Conservation (phyloP, 2,888 invertebrate species). For the Apomyelois bistriatella region DNA sequence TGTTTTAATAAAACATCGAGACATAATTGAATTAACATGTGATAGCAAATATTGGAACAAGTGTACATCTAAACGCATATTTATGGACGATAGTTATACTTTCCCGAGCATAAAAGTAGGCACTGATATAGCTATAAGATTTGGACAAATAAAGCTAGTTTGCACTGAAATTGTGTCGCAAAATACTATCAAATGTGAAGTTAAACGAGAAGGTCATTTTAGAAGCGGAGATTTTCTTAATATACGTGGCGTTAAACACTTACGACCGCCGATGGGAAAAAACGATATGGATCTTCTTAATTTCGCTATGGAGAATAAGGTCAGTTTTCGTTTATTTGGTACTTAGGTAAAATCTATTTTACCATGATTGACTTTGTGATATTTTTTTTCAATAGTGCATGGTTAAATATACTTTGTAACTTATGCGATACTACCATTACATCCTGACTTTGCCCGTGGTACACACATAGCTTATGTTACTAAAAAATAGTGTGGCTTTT, state of each 20-base stretch:
- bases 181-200: slow-evolving; percentile 37
- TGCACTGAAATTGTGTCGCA: slow-evolving; percentile 33
- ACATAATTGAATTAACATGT: slow-evolving; percentile 34
- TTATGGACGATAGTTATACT: slow-evolving; percentile 42
- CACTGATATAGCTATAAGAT: slow-evolving; percentile 39
- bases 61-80: slow-evolving; percentile 40
- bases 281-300: slow-evolving; percentile 41
- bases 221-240: slow-evolving; percentile 33
- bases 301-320: slow-evolving; percentile 45
- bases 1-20: slow-evolving; percentile 23
- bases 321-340: slow-evolving; percentile 20
- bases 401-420: too few species aligned
- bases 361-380: too few species aligned
- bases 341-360: too few species aligned
- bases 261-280: slow-evolving; percentile 35
- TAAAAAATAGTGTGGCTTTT: too few species aligned
- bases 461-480: too few species aligned
- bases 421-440: too few species aligned
- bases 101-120: slow-evolving; percentile 31
- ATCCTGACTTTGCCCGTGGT: too few species aligned
- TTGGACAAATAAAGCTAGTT: slow-evolving; percentile 36
- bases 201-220: slow-evolving; percentile 33
- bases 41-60: slow-evolving; percentile 33
- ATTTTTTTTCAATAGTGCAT: too few species aligned
- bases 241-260: slow-evolving; percentile 35